These are phyloP conservation scores for Linhomoeus sp. DNA, from an alignment of 2,888 invertebrate species.

Conservation along the genomic window DNA sequence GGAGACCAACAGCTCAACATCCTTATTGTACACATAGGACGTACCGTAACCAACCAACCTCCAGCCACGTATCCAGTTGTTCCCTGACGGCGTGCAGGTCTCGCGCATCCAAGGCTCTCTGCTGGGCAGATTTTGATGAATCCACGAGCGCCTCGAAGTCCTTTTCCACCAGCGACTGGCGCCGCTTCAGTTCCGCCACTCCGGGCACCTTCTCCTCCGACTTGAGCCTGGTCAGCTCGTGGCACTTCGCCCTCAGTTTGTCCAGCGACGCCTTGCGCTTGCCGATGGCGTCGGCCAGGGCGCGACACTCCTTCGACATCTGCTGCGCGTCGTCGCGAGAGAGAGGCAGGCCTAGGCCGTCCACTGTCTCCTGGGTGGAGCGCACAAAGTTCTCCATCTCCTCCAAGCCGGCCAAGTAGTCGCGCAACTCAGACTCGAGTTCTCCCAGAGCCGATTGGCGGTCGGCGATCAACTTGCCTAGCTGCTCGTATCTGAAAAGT, in stretches of 20 bases:
- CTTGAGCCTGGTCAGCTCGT: slow-evolving; percentile 5
- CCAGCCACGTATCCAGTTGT: no score
- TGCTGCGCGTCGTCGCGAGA: slow-evolving; percentile 76
- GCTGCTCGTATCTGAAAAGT: background rate
- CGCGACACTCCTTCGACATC: slow-evolving; percentile 48
- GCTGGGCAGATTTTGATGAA: no score
- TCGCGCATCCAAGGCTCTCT: no score
- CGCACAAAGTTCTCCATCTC: slow-evolving; percentile 63
- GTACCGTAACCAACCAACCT: no score
- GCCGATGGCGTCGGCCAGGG: background rate
- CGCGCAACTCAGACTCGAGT: background rate
- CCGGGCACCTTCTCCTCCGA: background rate
- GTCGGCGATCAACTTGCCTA: background rate
- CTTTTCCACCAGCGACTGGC: no score
- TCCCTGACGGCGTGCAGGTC: no score
- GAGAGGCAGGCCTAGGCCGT: slow-evolving; percentile 49
- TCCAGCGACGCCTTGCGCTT: background rate
- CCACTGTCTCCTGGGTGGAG: slow-evolving; percentile 59
- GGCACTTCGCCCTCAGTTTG: background rate
- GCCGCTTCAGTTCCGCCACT: no score
- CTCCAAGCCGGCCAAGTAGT: slow-evolving; percentile 27
- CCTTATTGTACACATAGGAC: no score
- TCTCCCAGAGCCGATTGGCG: background rate
- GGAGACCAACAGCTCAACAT: no score
- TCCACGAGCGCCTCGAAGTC: no score